Evolutionary conservation across 2,113 vertebrate genomes (phyloP), one percentile per base, ranked within the genome.

Genomic region (Leucopsar rothschildi): DNA sequence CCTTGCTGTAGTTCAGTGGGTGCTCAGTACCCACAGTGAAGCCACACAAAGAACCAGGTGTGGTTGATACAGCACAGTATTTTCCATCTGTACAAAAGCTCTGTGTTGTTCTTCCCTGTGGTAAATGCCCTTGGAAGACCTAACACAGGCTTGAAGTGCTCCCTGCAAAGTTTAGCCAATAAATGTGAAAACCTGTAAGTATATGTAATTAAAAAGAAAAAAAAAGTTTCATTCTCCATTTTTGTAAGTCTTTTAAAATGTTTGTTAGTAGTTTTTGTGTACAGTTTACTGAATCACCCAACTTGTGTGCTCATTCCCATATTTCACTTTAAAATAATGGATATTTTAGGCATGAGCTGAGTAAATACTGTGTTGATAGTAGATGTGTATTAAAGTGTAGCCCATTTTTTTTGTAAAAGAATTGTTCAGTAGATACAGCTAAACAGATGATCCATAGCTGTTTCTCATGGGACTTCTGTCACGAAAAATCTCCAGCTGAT

Each of bases 151-250:
- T 81, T 57, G 24, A 93, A 90, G 59, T 91, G 68, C 52, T 96
- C 92, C 88, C 88, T 95, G 70, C 79, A 77, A 79, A 83, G n/a
- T 88, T 93, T 71, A 93, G 95, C 93, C 92, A 90, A 21, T 95
- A 88, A 95, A 96, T 97, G 95, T 97, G 97, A 97, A 96, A 93
- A 90, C 88, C 59, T 97, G 96, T 97, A 97, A 96, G 95, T 96
- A 97, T 80, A 27, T 97, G 95, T 97, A 97, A 97, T 95, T 97
- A 90, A 86, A 71, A 95, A 93, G 59, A 61, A 92, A 83, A 85
- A 70, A 79, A 79, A 56, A 27, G 52, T 88, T 96, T 92, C 95
- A 95, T 92, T 81, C 81, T 90, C 94, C 95, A 90, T 97, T 95
- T 97, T 96, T 95, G 90, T 97, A 96, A 94, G 92, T 91, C 93